These are phyloP conservation scores for Brachyhypopomus occidentalis DNA, from an alignment of 2,113 vertebrate species.

Conservation along the genomic window DNA sequence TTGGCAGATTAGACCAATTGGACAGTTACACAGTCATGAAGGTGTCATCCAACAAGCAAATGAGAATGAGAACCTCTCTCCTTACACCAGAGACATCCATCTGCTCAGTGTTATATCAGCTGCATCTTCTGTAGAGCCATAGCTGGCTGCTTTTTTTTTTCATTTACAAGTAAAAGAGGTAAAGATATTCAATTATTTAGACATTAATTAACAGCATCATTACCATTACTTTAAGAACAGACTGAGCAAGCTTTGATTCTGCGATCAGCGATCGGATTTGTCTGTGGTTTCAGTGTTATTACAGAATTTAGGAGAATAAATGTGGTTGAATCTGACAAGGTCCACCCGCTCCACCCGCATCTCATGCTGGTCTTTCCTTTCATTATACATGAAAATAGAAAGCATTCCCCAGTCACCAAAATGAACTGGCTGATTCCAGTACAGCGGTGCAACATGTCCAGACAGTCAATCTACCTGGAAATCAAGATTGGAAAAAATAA, in stretches of 20 bases:
- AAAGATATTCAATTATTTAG: neutral
- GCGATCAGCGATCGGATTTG: neutral
- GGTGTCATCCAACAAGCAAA: constrained; percentile 23
- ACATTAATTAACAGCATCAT: too few species aligned
- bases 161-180: neutral
- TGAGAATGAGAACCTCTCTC: neutral
- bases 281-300: neutral
- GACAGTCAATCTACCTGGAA: neutral
- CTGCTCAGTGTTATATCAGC: neutral
- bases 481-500: neutral
- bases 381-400: neutral
- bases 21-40: constrained; percentile 8
- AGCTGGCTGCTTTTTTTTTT: neutral
- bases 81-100: too few species aligned
- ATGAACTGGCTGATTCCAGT: neutral
- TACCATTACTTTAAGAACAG: neutral
- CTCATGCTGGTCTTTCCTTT: neutral
- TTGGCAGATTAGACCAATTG: constrained; percentile 7
- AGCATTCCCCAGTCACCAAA: neutral
- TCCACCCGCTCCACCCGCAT: neutral
- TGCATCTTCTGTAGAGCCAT: neutral
- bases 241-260: neutral
- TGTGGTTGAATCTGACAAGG: neutral
- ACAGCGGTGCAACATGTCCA: neutral
- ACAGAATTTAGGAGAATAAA: neutral